phyloP scores from a whole-genome alignment of 2,797 vertebrate species.

The Kryptolebias ocellatus region DNA sequence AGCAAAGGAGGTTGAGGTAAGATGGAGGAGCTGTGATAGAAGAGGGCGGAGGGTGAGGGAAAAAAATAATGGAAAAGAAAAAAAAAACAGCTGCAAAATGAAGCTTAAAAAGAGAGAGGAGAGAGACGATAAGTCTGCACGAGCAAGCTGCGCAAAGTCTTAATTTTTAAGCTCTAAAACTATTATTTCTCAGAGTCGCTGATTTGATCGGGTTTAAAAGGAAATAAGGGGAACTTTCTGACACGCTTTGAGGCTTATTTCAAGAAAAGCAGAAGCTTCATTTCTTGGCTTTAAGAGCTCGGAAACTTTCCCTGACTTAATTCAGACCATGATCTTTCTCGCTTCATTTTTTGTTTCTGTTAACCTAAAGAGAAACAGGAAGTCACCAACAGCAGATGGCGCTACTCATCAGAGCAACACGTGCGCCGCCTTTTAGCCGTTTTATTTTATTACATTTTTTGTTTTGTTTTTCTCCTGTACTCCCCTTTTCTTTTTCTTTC shows the following conservation, averaged over 20 bases:
- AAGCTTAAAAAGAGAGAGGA: slow-evolving; percentile 20
- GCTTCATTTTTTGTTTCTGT: not conserved
- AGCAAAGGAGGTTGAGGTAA: slow-evolving; percentile 36
- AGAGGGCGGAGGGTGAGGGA: slow-evolving; percentile 10
- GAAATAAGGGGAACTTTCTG: slow-evolving; percentile 44
- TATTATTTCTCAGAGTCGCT: slow-evolving; percentile 47
- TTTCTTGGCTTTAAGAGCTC: slow-evolving; percentile 21
- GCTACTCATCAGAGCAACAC: slow-evolving; percentile 59
- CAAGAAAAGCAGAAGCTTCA: slow-evolving; percentile 45
- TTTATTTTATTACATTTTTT: too few relatives aligned
- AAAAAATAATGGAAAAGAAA: not conserved
- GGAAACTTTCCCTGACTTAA: slow-evolving; percentile 9
- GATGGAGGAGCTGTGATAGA: slow-evolving; percentile 50
- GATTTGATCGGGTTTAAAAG: slow-evolving; percentile 59
- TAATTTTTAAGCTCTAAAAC: slow-evolving; percentile 48
- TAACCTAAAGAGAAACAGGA: not conserved
- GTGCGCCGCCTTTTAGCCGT: slow-evolving; percentile 7
- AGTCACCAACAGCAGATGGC: slow-evolving; percentile 64
- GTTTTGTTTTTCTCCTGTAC: slow-evolving; percentile 18
- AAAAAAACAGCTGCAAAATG: slow-evolving; percentile 6
- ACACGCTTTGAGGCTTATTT: slow-evolving; percentile 48
- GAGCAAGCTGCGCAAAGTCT: slow-evolving; percentile 30
- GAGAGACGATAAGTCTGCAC: slow-evolving; percentile 18
- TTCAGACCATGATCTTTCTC: too few relatives aligned
- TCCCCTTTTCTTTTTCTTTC: slow-evolving; percentile 7